These are phyloP conservation scores for Camelus dromedarius DNA, from an alignment of 2,113 vertebrate genomes.

Conservation along the genomic window DNA sequence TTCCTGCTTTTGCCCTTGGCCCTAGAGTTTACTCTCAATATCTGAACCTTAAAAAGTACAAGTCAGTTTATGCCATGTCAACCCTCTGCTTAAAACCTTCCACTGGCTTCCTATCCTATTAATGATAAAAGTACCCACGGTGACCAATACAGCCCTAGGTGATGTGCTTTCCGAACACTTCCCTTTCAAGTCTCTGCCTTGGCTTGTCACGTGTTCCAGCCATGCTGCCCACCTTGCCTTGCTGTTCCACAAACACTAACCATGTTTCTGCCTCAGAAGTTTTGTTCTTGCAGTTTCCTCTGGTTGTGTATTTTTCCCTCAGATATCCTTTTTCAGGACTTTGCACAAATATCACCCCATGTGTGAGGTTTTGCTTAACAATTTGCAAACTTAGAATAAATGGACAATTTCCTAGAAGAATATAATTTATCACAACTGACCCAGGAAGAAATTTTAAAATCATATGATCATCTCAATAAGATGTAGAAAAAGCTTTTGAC, in stretches of 20 bases:
- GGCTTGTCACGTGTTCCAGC: not conserved
- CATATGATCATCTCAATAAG: not conserved
- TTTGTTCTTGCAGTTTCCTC: not conserved
- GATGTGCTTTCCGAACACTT: not conserved
- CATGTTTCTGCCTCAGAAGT: not conserved
- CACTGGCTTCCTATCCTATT: not conserved
- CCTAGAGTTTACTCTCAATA: not conserved
- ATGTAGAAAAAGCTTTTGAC: not conserved
- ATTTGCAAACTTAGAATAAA: slow-evolving; percentile 42
- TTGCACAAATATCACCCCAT: not conserved
- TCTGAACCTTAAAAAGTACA: not conserved
- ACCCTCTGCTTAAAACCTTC: not conserved
- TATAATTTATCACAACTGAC: not conserved
- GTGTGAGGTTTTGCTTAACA: not conserved
- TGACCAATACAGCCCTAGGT: accelerated
- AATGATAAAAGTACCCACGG: not conserved
- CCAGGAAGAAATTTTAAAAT: not conserved
- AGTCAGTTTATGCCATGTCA: not conserved
- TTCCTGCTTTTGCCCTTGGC: not conserved
- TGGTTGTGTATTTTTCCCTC: not conserved
- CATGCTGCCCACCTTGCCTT: no score
- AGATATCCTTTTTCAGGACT: not conserved
- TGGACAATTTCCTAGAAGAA: not conserved
- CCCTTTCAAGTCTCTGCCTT: not conserved
- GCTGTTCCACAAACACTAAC: not conserved